These are phyloP conservation scores for Menidia beryllina DNA, from an alignment of 2,113 vertebrate species.

Conservation along the genomic window DNA sequence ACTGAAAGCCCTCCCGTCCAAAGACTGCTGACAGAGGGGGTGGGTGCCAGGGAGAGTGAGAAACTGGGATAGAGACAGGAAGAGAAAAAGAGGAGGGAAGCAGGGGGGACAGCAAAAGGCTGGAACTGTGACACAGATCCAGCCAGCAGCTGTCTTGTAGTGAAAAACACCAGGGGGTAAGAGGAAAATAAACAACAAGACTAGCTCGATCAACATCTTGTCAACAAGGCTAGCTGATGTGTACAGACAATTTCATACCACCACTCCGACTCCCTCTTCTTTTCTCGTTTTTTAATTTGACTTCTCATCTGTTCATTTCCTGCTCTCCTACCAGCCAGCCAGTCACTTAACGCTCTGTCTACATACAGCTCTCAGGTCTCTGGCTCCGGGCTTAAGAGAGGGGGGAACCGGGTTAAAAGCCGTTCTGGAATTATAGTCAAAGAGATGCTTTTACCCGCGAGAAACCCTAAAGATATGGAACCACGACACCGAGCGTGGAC, in stretches of 20 bases:
- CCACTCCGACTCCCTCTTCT: conserved; percentile 55
- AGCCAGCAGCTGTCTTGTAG: conserved; percentile 74
- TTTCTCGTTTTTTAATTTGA: conserved; percentile 48
- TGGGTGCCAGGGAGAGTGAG: conserved; percentile 18
- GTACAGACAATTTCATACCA: conserved; percentile 80
- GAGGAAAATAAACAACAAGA: conserved; percentile 79
- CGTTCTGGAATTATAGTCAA: conserved; percentile 66
- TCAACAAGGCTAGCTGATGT: conserved; percentile 82
- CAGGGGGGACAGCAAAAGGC: conserved; percentile 46
- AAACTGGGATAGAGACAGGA: conserved; percentile 46
- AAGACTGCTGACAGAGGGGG: conserved; percentile 44
- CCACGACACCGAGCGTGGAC: conserved; percentile 45
- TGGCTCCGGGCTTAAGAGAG: conserved; percentile 64
- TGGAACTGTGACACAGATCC: conserved; percentile 75
- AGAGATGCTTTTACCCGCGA: conserved; percentile 68
- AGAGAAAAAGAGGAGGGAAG: conserved; percentile 10
- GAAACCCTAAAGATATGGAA: conserved; percentile 65
- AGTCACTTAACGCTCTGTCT: conserved; percentile 76
- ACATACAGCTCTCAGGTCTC: conserved; percentile 69
- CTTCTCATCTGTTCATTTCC: conserved; percentile 67
- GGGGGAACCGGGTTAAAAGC: conserved; percentile 57
- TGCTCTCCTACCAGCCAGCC: conserved; percentile 74
- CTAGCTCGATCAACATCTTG: conserved; percentile 84
- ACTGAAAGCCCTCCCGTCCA: conserved; percentile 76
- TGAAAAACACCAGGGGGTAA: conserved; percentile 78